Conservation (phyloP, 2,888 invertebrate genomes). For the Lithophane socia region DNA sequence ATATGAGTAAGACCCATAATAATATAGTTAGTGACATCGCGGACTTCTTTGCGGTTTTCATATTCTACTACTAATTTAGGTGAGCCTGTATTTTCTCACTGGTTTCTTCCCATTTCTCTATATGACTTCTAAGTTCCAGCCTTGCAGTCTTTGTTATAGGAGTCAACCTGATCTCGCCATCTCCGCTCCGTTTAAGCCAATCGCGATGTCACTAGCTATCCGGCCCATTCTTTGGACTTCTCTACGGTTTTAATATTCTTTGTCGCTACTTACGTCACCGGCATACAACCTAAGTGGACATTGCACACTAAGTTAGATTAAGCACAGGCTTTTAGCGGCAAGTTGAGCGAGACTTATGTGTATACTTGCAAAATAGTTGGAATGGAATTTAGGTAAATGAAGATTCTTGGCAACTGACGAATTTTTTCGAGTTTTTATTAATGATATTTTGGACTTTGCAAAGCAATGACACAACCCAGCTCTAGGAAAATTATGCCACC, state of each 20-base stretch:
- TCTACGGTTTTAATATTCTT: slow-evolving; percentile 24
- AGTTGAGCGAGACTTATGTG: slow-evolving; percentile 45
- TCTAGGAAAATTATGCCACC: accelerated
- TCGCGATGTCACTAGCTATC: background rate
- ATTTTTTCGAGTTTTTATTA: background rate
- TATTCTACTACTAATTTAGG: slow-evolving; percentile 4
- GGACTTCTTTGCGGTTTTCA: slow-evolving; percentile 6
- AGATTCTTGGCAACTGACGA: slow-evolving; percentile 4
- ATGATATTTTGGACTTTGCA: background rate
- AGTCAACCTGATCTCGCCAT: background rate
- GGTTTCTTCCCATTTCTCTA: background rate
- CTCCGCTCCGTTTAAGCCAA: background rate
- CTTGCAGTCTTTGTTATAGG: background rate
- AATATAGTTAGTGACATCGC: too few relatives aligned
- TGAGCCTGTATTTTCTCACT: background rate
- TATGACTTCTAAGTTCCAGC: background rate
- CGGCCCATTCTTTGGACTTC: background rate
- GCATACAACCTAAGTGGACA: slow-evolving; percentile 60
- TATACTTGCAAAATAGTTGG: slow-evolving; percentile 45
- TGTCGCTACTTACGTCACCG: slow-evolving; percentile 44
- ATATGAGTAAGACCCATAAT: too few relatives aligned
- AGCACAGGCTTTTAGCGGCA: slow-evolving; percentile 43
- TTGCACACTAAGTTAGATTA: slow-evolving; percentile 61
- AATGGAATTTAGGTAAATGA: slow-evolving; percentile 19
- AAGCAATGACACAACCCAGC: background rate